phyloP scores from a whole-genome alignment of 2,113 vertebrate species.

The Prietella phreatophila region DNA sequence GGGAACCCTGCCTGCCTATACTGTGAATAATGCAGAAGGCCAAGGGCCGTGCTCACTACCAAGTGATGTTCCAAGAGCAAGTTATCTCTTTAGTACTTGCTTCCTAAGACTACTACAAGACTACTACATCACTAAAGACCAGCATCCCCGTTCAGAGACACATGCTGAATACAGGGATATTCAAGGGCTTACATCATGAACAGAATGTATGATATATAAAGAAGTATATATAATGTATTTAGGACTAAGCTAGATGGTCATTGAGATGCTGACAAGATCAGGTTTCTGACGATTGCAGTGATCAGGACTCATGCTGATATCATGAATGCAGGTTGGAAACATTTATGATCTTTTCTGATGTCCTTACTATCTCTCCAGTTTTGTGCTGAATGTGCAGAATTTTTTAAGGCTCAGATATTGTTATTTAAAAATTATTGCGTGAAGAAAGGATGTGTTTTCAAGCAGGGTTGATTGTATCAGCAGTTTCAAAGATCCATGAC shows the following conservation, averaged over 20 bases:
- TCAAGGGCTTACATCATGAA: background rate
- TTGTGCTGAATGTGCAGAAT: background rate
- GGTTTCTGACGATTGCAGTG: background rate
- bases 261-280: background rate
- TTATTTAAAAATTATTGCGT: background rate
- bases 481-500: constrained; percentile 33
- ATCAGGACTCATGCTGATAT: constrained; percentile 2
- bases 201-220: background rate
- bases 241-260: background rate
- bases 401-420: background rate
- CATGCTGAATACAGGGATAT: background rate
- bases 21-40: constrained; percentile 73
- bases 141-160: constrained; percentile 51
- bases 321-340: constrained; percentile 30
- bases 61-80: constrained; percentile 43
- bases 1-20: constrained; percentile 60
- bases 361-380: background rate
- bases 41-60: constrained; percentile 41
- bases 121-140: constrained; percentile 18
- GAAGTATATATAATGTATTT: background rate
- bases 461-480: constrained; percentile 7
- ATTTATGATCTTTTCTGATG: background rate
- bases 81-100: constrained; percentile 38
- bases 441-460: background rate
- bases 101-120: constrained; percentile 21